Evolutionary conservation across 1,140 invertebrate genomes (phyloP).

Genomic region (Arctopsyche grandis): DNA sequence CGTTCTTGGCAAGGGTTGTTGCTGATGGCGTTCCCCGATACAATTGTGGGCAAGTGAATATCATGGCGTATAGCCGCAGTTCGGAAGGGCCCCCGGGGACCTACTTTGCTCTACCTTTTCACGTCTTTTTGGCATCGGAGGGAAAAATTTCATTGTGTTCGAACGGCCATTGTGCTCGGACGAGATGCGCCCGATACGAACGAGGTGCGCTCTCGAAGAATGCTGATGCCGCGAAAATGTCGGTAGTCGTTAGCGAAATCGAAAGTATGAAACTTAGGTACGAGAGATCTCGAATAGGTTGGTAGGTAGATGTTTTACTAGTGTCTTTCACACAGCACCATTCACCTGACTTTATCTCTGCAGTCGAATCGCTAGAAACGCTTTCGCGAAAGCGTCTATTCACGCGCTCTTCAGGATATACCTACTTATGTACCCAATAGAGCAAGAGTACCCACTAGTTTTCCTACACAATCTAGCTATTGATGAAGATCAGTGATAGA

Average conservation of each 20-base stretch:
- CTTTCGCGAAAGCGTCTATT: background rate
- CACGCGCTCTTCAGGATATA: background rate
- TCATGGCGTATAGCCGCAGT: conserved; percentile 36
- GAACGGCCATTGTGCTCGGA: conserved; percentile 42
- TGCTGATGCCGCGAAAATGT: background rate
- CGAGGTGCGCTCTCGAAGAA: conserved; percentile 15
- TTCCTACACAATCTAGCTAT: no score
- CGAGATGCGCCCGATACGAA: conserved; percentile 25
- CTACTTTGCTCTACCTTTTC: background rate
- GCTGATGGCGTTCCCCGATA: conserved; percentile 50
- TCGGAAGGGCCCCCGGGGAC: conserved; percentile 26
- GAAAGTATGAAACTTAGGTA: background rate
- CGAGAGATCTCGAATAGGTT: background rate
- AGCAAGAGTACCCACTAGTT: no score
- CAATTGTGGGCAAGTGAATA: conserved; percentile 52
- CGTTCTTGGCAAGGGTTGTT: conserved; percentile 3
- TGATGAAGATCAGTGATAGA: no score
- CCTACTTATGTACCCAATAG: no score
- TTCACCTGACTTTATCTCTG: background rate
- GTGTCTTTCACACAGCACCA: background rate
- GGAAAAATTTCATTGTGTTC: conserved; percentile 50
- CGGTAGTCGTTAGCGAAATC: conserved; percentile 6
- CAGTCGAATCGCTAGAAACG: background rate
- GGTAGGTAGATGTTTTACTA: background rate
- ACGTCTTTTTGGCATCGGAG: conserved; percentile 36